These are phyloP conservation scores for Chironomus riparius DNA, from an alignment of 2,888 invertebrate genomes.

Conservation along the genomic window DNA sequence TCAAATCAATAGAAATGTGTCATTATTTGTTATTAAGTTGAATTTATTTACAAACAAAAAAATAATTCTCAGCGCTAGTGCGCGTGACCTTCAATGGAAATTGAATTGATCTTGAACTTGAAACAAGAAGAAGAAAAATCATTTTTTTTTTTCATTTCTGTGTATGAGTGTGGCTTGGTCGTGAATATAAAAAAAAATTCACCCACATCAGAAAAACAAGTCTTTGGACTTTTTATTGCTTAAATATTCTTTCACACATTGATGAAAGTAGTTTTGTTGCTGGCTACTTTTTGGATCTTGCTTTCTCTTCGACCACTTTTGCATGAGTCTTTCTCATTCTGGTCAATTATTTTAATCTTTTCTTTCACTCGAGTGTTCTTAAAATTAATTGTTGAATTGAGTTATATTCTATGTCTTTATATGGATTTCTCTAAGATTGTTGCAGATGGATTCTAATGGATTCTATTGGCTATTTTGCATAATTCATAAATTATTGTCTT, in stretches of 20 bases:
- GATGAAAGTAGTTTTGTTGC: not conserved
- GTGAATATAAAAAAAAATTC: not conserved
- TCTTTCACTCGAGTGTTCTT: too few species aligned
- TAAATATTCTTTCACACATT: slow-evolving; percentile 3
- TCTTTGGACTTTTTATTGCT: not conserved
- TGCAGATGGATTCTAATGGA: not conserved
- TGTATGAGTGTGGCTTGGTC: not conserved
- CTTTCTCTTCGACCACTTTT: not conserved
- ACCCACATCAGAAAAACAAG: slow-evolving; percentile 1
- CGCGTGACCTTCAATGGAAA: slow-evolving; percentile 10
- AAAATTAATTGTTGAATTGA: too few species aligned
- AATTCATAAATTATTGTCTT: too few species aligned
- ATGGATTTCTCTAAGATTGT: not conserved
- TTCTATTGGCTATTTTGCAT: too few species aligned
- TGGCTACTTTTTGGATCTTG: not conserved
- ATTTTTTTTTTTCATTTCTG: too few species aligned
- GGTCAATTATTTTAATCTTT: too few species aligned
- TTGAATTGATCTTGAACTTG: slow-evolving; percentile 24
- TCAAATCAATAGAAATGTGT: not conserved
- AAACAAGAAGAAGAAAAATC: not conserved
- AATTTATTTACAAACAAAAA: not conserved
- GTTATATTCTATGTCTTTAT: too few species aligned
- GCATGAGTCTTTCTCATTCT: too few species aligned
- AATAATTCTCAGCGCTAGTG: not conserved
- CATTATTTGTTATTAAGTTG: not conserved